Base-by-base conservation (phyloP, 2,888 invertebrate genomes). In the Frankliniella intonsa region DNA sequence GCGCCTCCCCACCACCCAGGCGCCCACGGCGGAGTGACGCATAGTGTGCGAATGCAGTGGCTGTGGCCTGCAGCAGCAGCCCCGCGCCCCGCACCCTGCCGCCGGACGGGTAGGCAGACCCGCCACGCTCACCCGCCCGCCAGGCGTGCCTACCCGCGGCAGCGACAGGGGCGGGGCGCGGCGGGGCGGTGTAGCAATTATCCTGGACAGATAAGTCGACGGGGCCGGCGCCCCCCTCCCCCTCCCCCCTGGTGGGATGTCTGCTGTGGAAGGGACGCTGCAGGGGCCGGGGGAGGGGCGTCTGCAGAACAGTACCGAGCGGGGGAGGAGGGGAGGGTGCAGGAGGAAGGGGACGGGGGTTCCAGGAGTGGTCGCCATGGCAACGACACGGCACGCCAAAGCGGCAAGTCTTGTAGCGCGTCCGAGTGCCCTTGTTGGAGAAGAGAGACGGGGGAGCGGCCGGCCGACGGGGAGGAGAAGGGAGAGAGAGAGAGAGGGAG, bases 341-440 rank as follows among this genome's bases (percentile, higher is more conserved):
- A 2, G 69, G 10, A 25, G 22, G 69, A 22, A 8, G 69, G 69
- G 14, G 69, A 22, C 3, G 3, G 69, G 25, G 25, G 62, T 10
- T 11, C 19, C 19, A n/a, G 62, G 62, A n/a, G 25, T 22, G 22
- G 69, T 76, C 22, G 69, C 69, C 69, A 76, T 76, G 69, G 69
- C 25, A 10, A 76, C 69, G 69, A 25, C 69, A 76, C 25, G 69
- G 69, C 69, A 25, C 22, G 25, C 69, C 69, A 76, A 76, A 76
- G 69, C 69, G 69, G 69, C 69, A 76, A 76, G 69, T 76, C 69
- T 76, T 76, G 69, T 76, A 76, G 69, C 69, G 69, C 69, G 69
- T 76, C 69, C 69, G 69, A 76, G 69, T 76, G 69, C 69, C 69
- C 69, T 76, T 76, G 69, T 76, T 76, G 69, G 25, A 38, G 69